Evolutionary conservation across 2,113 vertebrate species (phyloP).

Genomic region (Acinonyx jubatus): DNA sequence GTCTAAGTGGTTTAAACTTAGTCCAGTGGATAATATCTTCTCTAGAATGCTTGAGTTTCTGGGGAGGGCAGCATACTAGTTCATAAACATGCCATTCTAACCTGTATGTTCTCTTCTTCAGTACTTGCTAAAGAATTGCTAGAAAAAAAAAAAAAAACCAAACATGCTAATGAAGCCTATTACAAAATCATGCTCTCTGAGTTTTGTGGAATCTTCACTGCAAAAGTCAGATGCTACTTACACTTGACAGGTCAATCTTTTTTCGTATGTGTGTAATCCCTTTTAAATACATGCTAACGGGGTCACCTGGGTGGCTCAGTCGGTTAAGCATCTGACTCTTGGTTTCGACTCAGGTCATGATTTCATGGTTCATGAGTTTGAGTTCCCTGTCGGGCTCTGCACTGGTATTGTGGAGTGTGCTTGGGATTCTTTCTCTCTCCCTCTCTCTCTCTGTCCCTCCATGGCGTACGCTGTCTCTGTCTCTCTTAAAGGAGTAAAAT

Average conservation of each 20-base stretch:
- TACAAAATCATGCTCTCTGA: neutral
- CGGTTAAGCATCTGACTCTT: too few relatives aligned
- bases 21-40: neutral
- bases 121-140: neutral
- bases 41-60: constrained; percentile 41
- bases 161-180: neutral
- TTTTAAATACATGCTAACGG: neutral
- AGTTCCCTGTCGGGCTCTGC: too few relatives aligned
- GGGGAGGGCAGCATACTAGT: neutral
- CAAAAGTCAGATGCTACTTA: neutral
- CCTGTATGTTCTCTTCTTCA: neutral
- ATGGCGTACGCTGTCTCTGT: too few relatives aligned
- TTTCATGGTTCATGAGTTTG: too few relatives aligned
- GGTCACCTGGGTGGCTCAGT: too few relatives aligned
- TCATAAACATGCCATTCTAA: neutral
- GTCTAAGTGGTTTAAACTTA: constrained; percentile 56
- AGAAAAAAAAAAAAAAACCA: neutral
- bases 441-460: too few relatives aligned
- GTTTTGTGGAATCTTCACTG: neutral
- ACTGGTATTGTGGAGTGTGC: too few relatives aligned
- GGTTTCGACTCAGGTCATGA: too few relatives aligned
- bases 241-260: neutral
- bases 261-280: neutral
- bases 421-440: too few relatives aligned
- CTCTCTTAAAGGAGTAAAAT: too few relatives aligned